Base-by-base conservation (phyloP, 2,113 vertebrate genomes). In the Sisor rabdophorus region DNA sequence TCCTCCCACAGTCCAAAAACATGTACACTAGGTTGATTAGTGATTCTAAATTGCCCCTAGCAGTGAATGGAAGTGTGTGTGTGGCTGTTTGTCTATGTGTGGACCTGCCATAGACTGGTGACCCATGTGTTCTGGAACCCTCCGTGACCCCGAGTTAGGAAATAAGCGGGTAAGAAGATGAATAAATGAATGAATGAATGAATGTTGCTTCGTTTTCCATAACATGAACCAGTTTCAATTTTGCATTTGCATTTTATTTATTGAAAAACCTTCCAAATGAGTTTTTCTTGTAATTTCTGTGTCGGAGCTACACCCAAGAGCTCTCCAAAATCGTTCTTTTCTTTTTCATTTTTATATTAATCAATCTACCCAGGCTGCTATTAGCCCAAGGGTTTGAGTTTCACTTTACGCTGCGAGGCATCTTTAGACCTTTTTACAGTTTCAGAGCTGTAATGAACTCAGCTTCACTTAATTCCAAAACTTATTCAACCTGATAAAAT, bases 401-500 rank as follows among this genome's bases (percentile, higher is more conserved):
- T 68, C 47, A 68, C 47, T 3, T 28, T 36, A 11, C 15, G 19
- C 11, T 26, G 47, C 17, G 7, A 52, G 17, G 19, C 47, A 50
- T 26, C 19, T 5, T 4, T 68, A 16, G 68, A 13, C 36, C 11
- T 17, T 26, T 24, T 17, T 44, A 7, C 44, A 44, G 32, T 20
- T 50, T 50, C 28, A 20, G 24, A 17, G 5, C 16, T 58, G 17
- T 12, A 58, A 16, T 76, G 8, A 69, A 22, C 20, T 32, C 24
- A 1, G 26, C 32, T 60, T 77, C 28, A 48, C 44, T 7, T 12
- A 28, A n/a, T n/a, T 71, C 47, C 6, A 17, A 13, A 47, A 9
- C 67, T 52, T 53, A 71, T 71, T 61, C 16, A 55, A 32, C 11
- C 4, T 63, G 59, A 72, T 72, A 55, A 47, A 75, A 32, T 48